Evolutionary conservation across 1,140 invertebrate species (phyloP).

Genomic region (Trichoplusia ni): DNA sequence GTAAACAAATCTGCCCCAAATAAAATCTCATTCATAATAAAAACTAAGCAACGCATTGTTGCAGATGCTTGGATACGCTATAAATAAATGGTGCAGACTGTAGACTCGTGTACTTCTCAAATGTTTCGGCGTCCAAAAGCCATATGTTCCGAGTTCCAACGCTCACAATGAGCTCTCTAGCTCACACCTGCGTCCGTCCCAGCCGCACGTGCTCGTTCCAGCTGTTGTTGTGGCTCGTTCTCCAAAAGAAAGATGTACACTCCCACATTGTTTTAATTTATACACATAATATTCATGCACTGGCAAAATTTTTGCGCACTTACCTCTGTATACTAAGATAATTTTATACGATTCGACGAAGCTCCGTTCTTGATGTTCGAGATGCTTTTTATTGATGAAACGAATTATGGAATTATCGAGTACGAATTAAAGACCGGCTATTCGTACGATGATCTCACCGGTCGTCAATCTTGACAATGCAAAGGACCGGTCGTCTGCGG

Average conservation of each 20-base stretch:
- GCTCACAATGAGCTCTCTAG: conserved; percentile 49
- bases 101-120: conserved; percentile 7
- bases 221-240: conserved; percentile 50
- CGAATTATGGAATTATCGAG: conserved; percentile 46
- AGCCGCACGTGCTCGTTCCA: conserved; percentile 69
- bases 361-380: conserved; percentile 18
- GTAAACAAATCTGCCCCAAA: conserved; percentile 12
- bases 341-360: conserved; percentile 2
- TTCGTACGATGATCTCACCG: conserved; percentile 74
- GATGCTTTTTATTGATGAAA: conserved; percentile 19
- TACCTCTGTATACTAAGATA: neutral
- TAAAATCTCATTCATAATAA: neutral
- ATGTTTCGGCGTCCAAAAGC: conserved; percentile 24
- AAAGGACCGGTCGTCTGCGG: conserved; percentile 68
- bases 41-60: conserved; percentile 15
- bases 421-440: conserved; percentile 58
- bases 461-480: conserved; percentile 79
- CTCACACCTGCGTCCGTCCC: conserved; percentile 75
- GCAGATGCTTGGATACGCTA: conserved; percentile 21
- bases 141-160: conserved; percentile 58
- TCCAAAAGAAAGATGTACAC: neutral
- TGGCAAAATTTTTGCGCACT: neutral
- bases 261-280: neutral
- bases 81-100: conserved; percentile 28
- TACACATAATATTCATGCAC: neutral